Evolutionary conservation across 1,140 invertebrate species (phyloP).

Genomic region (Drosophila kepulauana): DNA sequence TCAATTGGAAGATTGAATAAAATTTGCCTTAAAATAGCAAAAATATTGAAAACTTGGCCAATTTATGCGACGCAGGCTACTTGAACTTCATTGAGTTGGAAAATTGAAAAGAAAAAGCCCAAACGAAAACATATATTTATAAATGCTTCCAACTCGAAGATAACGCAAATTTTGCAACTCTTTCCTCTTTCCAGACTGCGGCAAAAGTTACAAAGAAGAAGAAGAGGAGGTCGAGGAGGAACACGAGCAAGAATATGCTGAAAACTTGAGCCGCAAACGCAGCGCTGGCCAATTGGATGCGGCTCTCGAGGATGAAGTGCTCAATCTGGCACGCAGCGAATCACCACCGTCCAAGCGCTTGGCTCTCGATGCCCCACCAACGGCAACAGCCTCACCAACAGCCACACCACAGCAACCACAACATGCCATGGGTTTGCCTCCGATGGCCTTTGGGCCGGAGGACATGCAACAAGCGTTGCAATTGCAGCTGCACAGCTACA

Average conservation of each 20-base stretch:
- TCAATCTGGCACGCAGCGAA: constrained; percentile 63
- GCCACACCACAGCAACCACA: constrained; percentile 2
- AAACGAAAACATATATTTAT: constrained; percentile 47
- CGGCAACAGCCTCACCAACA: not conserved
- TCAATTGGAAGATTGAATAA: constrained; percentile 85
- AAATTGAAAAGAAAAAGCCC: constrained; percentile 81
- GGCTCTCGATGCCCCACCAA: constrained; percentile 24
- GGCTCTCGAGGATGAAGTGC: constrained; percentile 63
- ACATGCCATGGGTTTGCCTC: constrained; percentile 44
- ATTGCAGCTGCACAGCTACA: constrained; percentile 78
- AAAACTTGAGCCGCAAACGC: constrained; percentile 76
- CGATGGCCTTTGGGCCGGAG: constrained; percentile 61
- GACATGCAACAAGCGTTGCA: constrained; percentile 84
- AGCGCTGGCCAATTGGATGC: constrained; percentile 52
- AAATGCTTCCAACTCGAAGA: constrained; percentile 37
- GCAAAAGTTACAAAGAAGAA: constrained; percentile 67
- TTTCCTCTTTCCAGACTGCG: constrained; percentile 56
- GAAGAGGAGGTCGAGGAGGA: constrained; percentile 44
- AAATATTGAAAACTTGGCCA: constrained; percentile 43
- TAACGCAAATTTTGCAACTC: constrained; percentile 23
- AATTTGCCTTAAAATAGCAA: constrained; percentile 80
- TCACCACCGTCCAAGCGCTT: constrained; percentile 58
- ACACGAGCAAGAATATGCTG: constrained; percentile 1
- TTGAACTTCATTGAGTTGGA: constrained; percentile 83
- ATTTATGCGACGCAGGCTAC: constrained; percentile 72